A percentile compares a stretch with the other conserved stretches of the same genome.
These are phyloP conservation scores for Saccopteryx leptura DNA, from an alignment of 2,113 vertebrate species.

Conservation along the genomic window DNA sequence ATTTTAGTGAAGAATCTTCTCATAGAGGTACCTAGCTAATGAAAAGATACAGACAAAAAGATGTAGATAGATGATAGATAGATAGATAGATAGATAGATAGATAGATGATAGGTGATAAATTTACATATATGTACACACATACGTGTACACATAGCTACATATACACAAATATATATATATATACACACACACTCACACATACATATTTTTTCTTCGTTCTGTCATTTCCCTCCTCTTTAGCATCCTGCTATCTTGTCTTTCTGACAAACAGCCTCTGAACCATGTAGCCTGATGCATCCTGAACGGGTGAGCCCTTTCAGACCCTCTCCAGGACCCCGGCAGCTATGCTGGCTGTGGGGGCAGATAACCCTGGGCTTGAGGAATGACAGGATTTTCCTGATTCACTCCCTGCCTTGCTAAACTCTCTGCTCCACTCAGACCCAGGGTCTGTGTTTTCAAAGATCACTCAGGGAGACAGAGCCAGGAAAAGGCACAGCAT, in stretches of 20 bases:
- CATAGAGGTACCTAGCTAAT: neutral
- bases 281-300: conserved; percentile 60
- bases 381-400: conserved; percentile 46
- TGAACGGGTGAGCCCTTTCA: conserved; percentile 55
- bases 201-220: neutral
- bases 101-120: neutral
- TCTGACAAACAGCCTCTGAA: conserved; percentile 40
- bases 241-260: conserved; percentile 59
- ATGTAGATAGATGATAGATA: neutral
- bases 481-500: neutral
- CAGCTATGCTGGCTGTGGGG: conserved; percentile 19
- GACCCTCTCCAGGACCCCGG: conserved; percentile 39
- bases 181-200: neutral
- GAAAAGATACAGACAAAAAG: neutral
- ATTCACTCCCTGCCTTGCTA: conserved; percentile 37
- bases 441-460: conserved; percentile 20
- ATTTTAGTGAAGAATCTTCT: neutral
- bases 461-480: conserved; percentile 30
- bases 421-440: neutral
- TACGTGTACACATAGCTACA: too few relatives aligned
- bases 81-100: neutral
- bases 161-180: neutral
- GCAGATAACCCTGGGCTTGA: conserved; percentile 57
- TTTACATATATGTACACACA: too few relatives aligned
- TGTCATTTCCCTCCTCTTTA: neutral